These are phyloP conservation scores for Cepaea nemoralis DNA, from an alignment of 1,140 invertebrate species.

Conservation along the genomic window DNA sequence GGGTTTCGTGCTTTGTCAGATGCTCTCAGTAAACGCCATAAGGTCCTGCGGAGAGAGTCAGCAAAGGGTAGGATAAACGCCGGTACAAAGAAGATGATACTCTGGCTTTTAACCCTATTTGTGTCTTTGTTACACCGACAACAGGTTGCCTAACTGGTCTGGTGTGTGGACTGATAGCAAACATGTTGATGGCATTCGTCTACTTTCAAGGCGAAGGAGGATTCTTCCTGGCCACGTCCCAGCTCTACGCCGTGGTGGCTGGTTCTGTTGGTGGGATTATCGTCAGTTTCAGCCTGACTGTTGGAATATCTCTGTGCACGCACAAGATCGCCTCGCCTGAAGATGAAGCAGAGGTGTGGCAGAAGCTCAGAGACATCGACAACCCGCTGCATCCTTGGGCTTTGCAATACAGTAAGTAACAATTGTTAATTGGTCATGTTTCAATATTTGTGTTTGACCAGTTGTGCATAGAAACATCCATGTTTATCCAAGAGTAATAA, in stretches of 20 bases:
- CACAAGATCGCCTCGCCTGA: slow-evolving; percentile 43
- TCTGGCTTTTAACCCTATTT: too few species aligned
- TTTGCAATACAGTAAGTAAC: slow-evolving; percentile 58
- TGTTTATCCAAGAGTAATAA: too few species aligned
- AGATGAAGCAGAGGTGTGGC: slow-evolving; percentile 56
- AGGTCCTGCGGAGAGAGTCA: too few species aligned
- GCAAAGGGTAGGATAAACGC: too few species aligned
- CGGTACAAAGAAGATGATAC: too few species aligned
- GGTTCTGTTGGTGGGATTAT: slow-evolving; percentile 47
- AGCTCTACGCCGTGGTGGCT: slow-evolving; percentile 53
- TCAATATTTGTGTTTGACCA: too few species aligned
- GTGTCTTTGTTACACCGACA: neutral
- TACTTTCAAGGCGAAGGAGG: slow-evolving; percentile 48
- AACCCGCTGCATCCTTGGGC: slow-evolving; percentile 70
- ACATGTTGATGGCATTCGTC: slow-evolving; percentile 49
- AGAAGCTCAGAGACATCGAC: slow-evolving; percentile 68
- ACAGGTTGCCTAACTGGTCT: slow-evolving; percentile 54
- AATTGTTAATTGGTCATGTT: neutral
- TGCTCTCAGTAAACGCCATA: too few species aligned
- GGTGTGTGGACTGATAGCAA: slow-evolving; percentile 44
- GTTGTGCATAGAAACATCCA: too few species aligned
- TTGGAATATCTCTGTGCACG: slow-evolving; percentile 51
- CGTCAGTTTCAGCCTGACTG: slow-evolving; percentile 46
- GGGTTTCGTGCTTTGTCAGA: too few species aligned
- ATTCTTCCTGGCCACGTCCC: slow-evolving; percentile 53